Conservation (phyloP, 2,888 invertebrate species). For the Megaustenia siamemsis region DNA sequence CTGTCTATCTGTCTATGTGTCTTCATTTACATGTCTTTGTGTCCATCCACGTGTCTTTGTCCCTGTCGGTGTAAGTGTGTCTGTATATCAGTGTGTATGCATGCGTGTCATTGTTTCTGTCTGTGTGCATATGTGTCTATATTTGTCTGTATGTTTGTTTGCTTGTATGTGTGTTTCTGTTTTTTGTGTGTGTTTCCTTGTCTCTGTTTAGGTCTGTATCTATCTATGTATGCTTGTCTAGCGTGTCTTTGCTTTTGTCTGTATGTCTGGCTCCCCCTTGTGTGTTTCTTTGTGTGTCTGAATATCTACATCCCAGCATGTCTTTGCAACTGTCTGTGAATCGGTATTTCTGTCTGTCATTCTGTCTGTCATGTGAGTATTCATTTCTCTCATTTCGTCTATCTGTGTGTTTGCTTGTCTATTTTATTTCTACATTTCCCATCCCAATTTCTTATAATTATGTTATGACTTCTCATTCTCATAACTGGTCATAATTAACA, state of each 20-base stretch:
- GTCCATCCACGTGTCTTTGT: background rate
- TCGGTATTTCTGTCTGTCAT: background rate
- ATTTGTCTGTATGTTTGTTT: background rate
- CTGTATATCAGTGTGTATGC: background rate
- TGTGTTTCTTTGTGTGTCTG: too few relatives aligned
- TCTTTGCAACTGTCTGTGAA: too few relatives aligned
- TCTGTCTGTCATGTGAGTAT: background rate
- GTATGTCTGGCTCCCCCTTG: too few relatives aligned
- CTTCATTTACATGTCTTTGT: background rate
- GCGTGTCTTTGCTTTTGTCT: background rate
- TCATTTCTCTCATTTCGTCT: too few relatives aligned
- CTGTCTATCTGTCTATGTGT: background rate
- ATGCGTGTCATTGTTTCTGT: background rate
- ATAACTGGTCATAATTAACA: too few relatives aligned
- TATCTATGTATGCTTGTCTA: background rate
- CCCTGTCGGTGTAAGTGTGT: background rate
- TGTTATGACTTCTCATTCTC: too few relatives aligned
- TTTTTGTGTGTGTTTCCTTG: background rate
- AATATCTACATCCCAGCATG: too few relatives aligned
- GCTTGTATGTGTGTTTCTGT: background rate
- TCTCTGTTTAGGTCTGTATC: background rate
- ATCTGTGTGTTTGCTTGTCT: too few relatives aligned
- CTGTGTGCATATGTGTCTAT: too few relatives aligned
- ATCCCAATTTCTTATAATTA: background rate
- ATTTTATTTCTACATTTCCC: too few relatives aligned